A percentile compares a stretch with the other conserved stretches of the same genome.
These are phyloP conservation scores for Coregonus clupeaformis DNA, from an alignment of 2,113 vertebrate genomes.

Conservation along the genomic window DNA sequence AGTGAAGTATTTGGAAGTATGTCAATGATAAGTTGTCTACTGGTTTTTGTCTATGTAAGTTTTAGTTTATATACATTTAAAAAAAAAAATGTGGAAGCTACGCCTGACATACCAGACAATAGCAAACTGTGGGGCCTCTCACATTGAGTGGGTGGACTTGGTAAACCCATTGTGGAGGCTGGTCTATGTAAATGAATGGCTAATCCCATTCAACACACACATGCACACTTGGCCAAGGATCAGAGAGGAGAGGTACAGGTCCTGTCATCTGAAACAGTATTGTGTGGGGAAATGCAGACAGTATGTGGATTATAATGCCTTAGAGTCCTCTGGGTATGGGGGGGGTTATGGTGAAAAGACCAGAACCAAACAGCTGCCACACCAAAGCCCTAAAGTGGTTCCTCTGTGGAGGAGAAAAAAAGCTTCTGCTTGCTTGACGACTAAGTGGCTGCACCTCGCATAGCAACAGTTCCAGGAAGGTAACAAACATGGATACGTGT, in stretches of 20 bases:
- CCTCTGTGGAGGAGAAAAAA: constrained; percentile 49
- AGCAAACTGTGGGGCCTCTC: constrained; percentile 53
- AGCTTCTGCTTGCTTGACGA: constrained; percentile 68
- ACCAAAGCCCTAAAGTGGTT: constrained; percentile 65
- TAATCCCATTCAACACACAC: constrained; percentile 65
- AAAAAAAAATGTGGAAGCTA: not conserved
- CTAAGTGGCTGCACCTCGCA: constrained; percentile 68
- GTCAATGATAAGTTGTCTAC: no score
- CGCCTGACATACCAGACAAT: not conserved
- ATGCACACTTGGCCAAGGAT: constrained; percentile 12
- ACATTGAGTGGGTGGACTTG: constrained; percentile 57
- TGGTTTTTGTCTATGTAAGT: no score
- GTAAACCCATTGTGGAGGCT: constrained; percentile 30
- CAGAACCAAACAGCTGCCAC: constrained; percentile 71
- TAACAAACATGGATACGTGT: constrained; percentile 41
- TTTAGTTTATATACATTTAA: no score
- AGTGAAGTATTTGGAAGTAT: no score
- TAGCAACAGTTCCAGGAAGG: constrained; percentile 73
- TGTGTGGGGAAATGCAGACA: constrained; percentile 68
- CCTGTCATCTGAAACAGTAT: constrained; percentile 66
- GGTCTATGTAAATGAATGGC: constrained; percentile 25
- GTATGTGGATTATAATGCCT: constrained; percentile 63
- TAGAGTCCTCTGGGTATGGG: constrained; percentile 53
- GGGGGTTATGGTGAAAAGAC: constrained; percentile 69
- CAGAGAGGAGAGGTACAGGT: constrained; percentile 39